These are phyloP conservation scores for Stenopsyche tienmushanensis DNA, from an alignment of 1,140 invertebrate species.

Conservation along the genomic window DNA sequence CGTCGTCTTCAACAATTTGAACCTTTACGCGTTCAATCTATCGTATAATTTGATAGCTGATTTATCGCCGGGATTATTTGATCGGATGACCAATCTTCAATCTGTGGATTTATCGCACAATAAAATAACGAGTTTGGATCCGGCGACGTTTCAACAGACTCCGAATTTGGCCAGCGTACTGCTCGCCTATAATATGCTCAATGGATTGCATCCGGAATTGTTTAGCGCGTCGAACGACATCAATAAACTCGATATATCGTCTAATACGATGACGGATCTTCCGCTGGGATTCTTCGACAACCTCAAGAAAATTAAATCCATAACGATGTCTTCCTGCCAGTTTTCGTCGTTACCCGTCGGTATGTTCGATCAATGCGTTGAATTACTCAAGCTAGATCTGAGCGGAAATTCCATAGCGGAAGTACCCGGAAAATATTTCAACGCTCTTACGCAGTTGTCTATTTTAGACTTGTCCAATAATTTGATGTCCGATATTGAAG, in stretches of 20 bases:
- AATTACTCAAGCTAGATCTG: slow-evolving; percentile 9
- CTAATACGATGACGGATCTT: slow-evolving; percentile 16
- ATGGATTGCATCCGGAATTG: slow-evolving; percentile 20
- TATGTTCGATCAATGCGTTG: slow-evolving; percentile 23
- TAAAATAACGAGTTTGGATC: slow-evolving; percentile 5
- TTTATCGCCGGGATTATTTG: slow-evolving; percentile 26
- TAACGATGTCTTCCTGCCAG: slow-evolving; percentile 9
- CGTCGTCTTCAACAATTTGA: slow-evolving; percentile 17
- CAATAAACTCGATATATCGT: slow-evolving; percentile 12
- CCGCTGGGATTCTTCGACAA: slow-evolving; percentile 26
- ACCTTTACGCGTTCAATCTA: slow-evolving; percentile 15
- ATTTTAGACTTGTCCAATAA: slow-evolving; percentile 28
- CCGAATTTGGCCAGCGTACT: background rate
- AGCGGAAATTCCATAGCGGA: slow-evolving; percentile 13
- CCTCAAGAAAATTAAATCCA: background rate
- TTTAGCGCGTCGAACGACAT: slow-evolving; percentile 10
- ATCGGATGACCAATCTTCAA: slow-evolving; percentile 19
- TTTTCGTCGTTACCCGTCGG: slow-evolving; percentile 20
- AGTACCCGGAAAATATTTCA: slow-evolving; percentile 20
- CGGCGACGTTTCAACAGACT: slow-evolving; percentile 17
- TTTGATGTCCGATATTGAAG: background rate
- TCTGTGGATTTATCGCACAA: slow-evolving; percentile 29
- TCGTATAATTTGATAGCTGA: slow-evolving; percentile 13
- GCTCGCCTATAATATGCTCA: slow-evolving; percentile 13
- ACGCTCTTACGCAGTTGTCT: slow-evolving; percentile 4